Evolutionary conservation across 2,888 invertebrate species (phyloP).

Genomic region (Aleiodes alternator): DNA sequence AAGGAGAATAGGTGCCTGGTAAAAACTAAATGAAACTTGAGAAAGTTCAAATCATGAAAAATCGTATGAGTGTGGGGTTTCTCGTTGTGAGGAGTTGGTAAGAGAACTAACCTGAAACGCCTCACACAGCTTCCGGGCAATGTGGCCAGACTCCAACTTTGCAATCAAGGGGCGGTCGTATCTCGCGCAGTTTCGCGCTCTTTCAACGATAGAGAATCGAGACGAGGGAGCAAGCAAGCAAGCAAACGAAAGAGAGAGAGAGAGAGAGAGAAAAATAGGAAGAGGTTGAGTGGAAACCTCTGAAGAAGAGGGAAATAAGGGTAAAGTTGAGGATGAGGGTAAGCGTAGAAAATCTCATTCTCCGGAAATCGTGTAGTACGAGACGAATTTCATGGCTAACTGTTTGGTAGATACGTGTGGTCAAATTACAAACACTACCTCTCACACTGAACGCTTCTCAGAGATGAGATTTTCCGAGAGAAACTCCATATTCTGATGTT

Average conservation of each 20-base stretch:
- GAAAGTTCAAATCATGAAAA: constrained; percentile 15
- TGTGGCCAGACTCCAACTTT: constrained; percentile 49
- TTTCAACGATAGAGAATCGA: constrained; percentile 23
- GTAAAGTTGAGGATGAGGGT: constrained; percentile 22
- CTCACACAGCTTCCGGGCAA: constrained; percentile 44
- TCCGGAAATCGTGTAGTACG: constrained; percentile 23
- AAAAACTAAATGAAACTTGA: constrained; percentile 9
- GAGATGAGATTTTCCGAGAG: background rate
- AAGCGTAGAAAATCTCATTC: constrained; percentile 23
- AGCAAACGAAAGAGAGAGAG: background rate
- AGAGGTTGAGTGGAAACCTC: background rate
- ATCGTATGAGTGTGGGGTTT: background rate
- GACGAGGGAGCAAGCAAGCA: background rate
- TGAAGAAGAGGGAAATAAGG: constrained; percentile 6
- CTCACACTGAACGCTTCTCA: constrained; percentile 10
- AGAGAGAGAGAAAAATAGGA: constrained; percentile 14
- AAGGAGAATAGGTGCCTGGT: too few species aligned
- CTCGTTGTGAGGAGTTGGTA: constrained; percentile 15
- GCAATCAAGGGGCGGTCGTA: constrained; percentile 47
- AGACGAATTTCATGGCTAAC: constrained; percentile 31
- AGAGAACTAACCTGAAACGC: constrained; percentile 36
- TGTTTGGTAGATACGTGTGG: constrained; percentile 11
- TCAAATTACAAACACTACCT: constrained; percentile 29
- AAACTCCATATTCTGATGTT: constrained; percentile 11
- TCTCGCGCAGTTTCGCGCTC: constrained; percentile 44